Percentiles rank a stretch among this genome's conserved stretches.
These are phyloP conservation scores for Sepioteuthis lessoniana DNA, from an alignment of 2,888 invertebrate species.

Conservation along the genomic window DNA sequence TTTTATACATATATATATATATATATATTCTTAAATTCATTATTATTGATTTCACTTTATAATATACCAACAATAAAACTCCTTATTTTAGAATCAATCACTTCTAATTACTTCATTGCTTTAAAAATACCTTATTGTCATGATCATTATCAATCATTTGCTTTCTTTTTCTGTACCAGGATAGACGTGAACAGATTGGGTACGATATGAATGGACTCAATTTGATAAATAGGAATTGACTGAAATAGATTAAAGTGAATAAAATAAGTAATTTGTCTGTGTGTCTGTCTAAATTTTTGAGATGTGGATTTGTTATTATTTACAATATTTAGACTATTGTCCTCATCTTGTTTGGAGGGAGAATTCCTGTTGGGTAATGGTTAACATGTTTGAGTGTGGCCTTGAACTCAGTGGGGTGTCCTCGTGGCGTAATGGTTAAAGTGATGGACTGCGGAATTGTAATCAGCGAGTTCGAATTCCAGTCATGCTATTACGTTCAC, in stretches of 20 bases:
- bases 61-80: not conserved
- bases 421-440: too few species aligned
- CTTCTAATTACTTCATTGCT: not conserved
- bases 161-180: not conserved
- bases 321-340: not conserved
- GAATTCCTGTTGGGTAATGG: too few species aligned
- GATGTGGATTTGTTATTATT: not conserved
- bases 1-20: too few species aligned
- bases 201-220: not conserved
- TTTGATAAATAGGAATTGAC: not conserved
- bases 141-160: not conserved
- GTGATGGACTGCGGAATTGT: too few species aligned
- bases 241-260: too few species aligned
- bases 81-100: conserved; percentile 6
- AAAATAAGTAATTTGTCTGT: too few species aligned
- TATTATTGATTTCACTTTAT: conserved; percentile 17
- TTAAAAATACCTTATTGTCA: conserved; percentile 24
- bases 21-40: not conserved
- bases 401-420: too few species aligned
- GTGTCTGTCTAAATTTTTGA: not conserved
- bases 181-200: not conserved
- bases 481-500: too few species aligned
- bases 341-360: too few species aligned
- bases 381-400: too few species aligned
- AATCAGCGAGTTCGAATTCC: too few species aligned